Evolutionary conservation across 2,797 vertebrate species (phyloP).

Genomic region (Clarias pachynema): DNA sequence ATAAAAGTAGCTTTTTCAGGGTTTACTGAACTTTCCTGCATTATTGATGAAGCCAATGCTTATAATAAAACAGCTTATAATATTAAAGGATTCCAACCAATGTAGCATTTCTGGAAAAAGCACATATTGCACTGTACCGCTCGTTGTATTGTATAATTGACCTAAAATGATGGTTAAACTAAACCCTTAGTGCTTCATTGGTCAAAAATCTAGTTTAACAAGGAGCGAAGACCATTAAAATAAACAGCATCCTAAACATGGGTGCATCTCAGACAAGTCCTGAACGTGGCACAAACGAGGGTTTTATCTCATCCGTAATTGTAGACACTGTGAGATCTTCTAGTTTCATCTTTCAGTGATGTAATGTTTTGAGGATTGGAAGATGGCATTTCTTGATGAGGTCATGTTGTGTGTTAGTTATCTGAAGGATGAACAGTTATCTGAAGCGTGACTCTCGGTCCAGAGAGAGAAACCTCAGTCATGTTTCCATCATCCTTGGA

Average conservation of each 20-base stretch:
- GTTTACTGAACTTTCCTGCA: not conserved
- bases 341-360: slow-evolving; percentile 26
- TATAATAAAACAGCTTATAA: too few species aligned
- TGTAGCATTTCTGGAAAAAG: not conserved
- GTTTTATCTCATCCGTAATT: not conserved
- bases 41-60: too few species aligned
- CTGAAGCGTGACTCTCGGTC: not conserved
- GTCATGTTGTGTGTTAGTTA: not conserved
- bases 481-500: not conserved
- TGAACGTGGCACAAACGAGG: not conserved
- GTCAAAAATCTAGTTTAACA: not conserved
- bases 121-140: not conserved
- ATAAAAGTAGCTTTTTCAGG: not conserved
- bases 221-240: not conserved
- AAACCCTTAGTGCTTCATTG: not conserved
- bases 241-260: not conserved
- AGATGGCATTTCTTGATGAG: slow-evolving; percentile 17
- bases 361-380: not conserved
- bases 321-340: not conserved
- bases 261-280: not conserved
- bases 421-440: slow-evolving; percentile 7
- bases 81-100: not conserved
- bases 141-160: not conserved
- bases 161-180: not conserved
- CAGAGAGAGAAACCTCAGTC: not conserved